phyloP scores from a whole-genome alignment of 2,113 vertebrate species.

The Tamias sibiricus region DNA sequence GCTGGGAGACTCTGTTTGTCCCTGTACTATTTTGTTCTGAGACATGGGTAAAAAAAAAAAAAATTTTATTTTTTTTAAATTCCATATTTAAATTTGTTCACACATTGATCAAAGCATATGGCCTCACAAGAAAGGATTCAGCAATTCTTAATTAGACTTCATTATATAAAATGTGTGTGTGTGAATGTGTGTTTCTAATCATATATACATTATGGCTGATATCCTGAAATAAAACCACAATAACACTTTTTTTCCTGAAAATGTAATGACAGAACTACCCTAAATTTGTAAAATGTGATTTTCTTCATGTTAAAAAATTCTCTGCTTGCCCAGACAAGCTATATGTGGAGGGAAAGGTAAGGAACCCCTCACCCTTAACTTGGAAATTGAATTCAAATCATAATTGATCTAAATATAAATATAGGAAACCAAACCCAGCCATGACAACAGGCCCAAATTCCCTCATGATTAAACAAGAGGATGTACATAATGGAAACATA shows the following conservation, averaged over 20 bases:
- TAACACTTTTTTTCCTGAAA: neutral
- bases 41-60: neutral
- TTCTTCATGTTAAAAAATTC: neutral
- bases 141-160: slow-evolving; percentile 32
- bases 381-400: slow-evolving; percentile 25
- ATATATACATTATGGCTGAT: neutral
- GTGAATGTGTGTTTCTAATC: slow-evolving; percentile 50
- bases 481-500: accelerated
- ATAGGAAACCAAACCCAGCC: neutral
- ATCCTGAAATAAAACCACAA: slow-evolving; percentile 43
- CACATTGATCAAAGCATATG: neutral
- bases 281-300: neutral
- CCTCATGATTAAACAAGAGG: neutral
- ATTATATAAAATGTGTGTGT: neutral
- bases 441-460: neutral
- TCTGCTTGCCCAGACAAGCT: neutral
- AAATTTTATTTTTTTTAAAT: neutral
- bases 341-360: neutral
- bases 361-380: neutral
- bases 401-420: slow-evolving; percentile 20
- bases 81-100: neutral
- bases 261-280: neutral
- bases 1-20: neutral
- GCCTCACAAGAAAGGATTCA: neutral
- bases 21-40: neutral